phyloP scores from a whole-genome alignment of 2,797 vertebrate species.

The Octomys mimax region DNA sequence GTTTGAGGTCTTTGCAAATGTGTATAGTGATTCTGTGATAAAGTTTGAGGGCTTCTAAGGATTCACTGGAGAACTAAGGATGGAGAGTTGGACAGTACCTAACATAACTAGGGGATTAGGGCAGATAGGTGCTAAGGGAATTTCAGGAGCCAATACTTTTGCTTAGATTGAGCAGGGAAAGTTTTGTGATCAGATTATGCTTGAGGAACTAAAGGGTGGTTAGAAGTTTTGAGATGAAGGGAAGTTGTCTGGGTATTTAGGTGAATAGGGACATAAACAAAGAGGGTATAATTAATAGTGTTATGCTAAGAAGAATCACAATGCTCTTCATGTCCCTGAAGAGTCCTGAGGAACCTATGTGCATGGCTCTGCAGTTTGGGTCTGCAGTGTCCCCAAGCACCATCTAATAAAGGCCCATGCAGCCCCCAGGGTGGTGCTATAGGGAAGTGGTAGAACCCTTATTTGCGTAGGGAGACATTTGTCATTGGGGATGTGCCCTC shows the following conservation, averaged over 20 bases:
- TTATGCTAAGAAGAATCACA: neutral
- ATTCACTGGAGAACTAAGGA: neutral
- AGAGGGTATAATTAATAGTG: neutral
- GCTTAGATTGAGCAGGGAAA: neutral
- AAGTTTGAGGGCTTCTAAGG: neutral
- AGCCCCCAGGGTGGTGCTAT: no score
- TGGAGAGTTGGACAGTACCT: neutral
- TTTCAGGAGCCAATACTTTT: neutral
- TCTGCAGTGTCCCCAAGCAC: neutral
- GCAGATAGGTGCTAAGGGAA: neutral
- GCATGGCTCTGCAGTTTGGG: neutral
- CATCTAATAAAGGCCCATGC: neutral
- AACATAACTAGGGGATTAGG: neutral
- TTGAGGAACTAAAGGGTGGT: neutral
- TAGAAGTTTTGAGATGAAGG: slow-evolving; percentile 18
- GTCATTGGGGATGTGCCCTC: neutral
- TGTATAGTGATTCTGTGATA: neutral
- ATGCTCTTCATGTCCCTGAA: neutral
- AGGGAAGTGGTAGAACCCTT: neutral
- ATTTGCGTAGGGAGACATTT: neutral
- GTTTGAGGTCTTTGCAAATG: neutral
- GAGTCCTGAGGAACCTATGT: neutral
- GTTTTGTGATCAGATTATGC: neutral
- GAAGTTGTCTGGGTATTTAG: neutral
- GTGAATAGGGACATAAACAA: neutral